Percentiles rank a stretch among this genome's conserved stretches.
Evolutionary conservation across 2,888 invertebrate genomes (phyloP).

Genomic region (Dryadula phaetusa): DNA sequence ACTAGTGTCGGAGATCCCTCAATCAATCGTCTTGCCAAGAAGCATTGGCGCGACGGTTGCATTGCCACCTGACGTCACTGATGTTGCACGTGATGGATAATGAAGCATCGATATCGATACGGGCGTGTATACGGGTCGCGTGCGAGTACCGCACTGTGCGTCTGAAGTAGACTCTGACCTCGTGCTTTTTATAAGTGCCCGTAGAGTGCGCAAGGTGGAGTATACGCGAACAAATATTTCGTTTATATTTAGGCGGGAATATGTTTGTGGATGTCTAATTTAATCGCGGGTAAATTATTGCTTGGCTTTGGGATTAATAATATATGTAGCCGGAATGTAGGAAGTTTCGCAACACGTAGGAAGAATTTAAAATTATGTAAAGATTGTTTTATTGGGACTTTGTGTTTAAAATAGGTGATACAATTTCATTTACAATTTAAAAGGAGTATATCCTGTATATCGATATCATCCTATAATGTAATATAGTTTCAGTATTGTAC

Average conservation of each 20-base stretch:
- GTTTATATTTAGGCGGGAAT: constrained; percentile 76
- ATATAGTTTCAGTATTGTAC: no score
- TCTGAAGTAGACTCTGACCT: constrained; percentile 72
- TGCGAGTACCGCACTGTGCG: constrained; percentile 77
- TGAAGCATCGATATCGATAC: constrained; percentile 71
- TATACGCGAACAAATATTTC: constrained; percentile 67
- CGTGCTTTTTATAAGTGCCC: constrained; percentile 82
- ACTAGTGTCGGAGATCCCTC: constrained; percentile 65
- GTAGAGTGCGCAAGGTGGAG: constrained; percentile 75
- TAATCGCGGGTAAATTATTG: constrained; percentile 34
- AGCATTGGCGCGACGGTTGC: constrained; percentile 77
- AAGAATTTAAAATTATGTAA: constrained; percentile 1
- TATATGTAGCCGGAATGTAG: constrained; percentile 3
- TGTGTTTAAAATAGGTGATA: no score
- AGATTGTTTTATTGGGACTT: neutral
- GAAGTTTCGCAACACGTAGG: neutral
- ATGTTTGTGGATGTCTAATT: constrained; percentile 57
- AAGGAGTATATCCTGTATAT: no score
- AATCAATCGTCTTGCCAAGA: constrained; percentile 77
- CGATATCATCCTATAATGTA: no score
- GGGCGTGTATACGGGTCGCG: constrained; percentile 77
- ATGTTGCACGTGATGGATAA: constrained; percentile 69
- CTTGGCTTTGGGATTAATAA: neutral
- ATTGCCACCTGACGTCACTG: constrained; percentile 73
- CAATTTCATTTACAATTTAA: no score